Evolutionary conservation across 1,140 invertebrate genomes (phyloP).

Genomic region (Hyposmocoma kahamanoa): DNA sequence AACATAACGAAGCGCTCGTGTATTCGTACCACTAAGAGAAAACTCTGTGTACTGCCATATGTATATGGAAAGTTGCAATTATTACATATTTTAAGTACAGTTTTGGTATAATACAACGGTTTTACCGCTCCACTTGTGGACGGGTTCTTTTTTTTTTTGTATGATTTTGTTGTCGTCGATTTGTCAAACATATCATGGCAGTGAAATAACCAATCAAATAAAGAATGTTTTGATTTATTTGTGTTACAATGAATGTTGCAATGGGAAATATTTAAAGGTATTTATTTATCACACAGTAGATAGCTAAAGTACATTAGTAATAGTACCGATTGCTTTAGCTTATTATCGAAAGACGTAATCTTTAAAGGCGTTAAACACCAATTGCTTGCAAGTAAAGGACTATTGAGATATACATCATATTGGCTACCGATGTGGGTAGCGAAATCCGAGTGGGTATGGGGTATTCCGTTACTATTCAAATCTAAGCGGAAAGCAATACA

Average conservation of each 20-base stretch:
- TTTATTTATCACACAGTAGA: background rate
- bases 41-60: slow-evolving; percentile 21
- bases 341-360: too few relatives aligned
- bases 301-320: background rate
- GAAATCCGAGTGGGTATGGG: too few relatives aligned
- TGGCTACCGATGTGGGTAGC: too few relatives aligned
- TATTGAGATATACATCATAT: too few relatives aligned
- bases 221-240: too few relatives aligned
- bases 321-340: too few relatives aligned
- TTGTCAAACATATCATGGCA: slow-evolving; percentile 4
- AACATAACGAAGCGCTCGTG: background rate
- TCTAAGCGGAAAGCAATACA: too few relatives aligned
- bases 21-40: background rate
- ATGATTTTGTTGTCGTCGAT: slow-evolving; percentile 6
- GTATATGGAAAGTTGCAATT: slow-evolving; percentile 31
- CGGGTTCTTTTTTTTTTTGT: slow-evolving; percentile 24
- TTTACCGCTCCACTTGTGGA: background rate
- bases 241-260: too few relatives aligned
- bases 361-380: too few relatives aligned
- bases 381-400: too few relatives aligned
- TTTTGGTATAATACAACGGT: slow-evolving; percentile 12
- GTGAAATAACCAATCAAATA: background rate
- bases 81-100: slow-evolving; percentile 31
- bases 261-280: background rate
- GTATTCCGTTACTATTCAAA: too few relatives aligned